Base-by-base conservation (phyloP, 2,888 invertebrate species). In the Mesochorus sp. region DNA sequence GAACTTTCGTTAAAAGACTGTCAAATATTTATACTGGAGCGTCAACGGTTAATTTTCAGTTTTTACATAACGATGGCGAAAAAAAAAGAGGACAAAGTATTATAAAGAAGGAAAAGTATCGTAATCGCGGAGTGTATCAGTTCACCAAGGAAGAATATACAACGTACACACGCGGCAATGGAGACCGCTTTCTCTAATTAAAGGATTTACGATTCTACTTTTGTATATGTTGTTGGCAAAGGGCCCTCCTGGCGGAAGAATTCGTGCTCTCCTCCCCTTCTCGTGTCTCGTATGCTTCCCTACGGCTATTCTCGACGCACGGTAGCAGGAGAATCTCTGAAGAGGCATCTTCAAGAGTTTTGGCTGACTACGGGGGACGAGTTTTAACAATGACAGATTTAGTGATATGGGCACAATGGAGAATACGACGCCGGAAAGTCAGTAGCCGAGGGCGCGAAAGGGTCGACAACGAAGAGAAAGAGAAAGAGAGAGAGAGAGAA, bases 361-460 rank as follows among this genome's bases (percentile, higher is more conserved):
- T 57, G 74, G 64, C 80, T 74, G 80, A 81, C 80, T 76, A 74
- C 77, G 74, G 72, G 70, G 77, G 64, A 47, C 80, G 77, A 78
- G 64, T 71, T 74, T 84, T 81, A 82, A 83, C 83, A 82, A 81
- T 82, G 84, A 84, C 83, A 82, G 84, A 84, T 85, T 81, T 80
- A 77, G 74, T 75, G 83, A 85, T 85, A 83, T 64, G 74, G 55
- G 68, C 73, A 77, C 82, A 83, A 83, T 83, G 81, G 83, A 70
- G 57, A 74, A 64, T 37, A 44, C 24, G 66, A 72, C 47, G 55
- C 72, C 72, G 47, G 57, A 57, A 74, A 53, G 51, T 44, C 61
- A 72, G 66, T 62, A 73, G 77, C 72, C 62, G 62, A 37, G 21
- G 37, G 53, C 72, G 47, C 61, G 77, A 73, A 61, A 72, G 53